Conservation (phyloP, 2,113 vertebrate genomes). For the Myanophis thanlyinensis region DNA sequence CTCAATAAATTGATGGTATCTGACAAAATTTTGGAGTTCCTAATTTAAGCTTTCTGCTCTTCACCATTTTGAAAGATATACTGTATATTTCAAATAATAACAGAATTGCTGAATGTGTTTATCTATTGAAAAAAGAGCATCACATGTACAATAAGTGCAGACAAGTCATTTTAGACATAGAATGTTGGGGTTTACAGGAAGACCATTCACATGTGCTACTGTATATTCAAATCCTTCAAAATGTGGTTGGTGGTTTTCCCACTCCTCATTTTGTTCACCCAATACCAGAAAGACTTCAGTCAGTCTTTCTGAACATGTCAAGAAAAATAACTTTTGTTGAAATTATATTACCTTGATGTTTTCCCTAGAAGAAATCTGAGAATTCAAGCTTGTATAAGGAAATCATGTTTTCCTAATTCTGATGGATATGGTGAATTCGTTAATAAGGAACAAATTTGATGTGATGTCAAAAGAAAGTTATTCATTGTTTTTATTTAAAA, state of each 20-base stretch:
- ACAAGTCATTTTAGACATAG: neutral
- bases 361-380: neutral
- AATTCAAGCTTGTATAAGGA: neutral
- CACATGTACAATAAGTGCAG: neutral
- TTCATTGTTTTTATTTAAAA: neutral
- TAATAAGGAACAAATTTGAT: neutral
- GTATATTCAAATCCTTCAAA: neutral
- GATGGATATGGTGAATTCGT: neutral
- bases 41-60: neutral
- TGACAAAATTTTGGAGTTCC: neutral
- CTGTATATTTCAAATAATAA: neutral
- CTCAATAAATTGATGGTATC: neutral
- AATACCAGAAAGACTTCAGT: neutral
- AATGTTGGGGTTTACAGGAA: neutral
- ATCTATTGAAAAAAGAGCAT: neutral
- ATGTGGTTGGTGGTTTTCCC: neutral
- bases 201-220: neutral
- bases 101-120: neutral
- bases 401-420: neutral
- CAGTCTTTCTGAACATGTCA: neutral
- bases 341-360: neutral
- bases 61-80: neutral
- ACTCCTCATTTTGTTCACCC: neutral
- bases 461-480: neutral
- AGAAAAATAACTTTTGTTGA: neutral